Evolutionary conservation across 1,140 invertebrate species (phyloP).

Genomic region (Solenopsis invicta): DNA sequence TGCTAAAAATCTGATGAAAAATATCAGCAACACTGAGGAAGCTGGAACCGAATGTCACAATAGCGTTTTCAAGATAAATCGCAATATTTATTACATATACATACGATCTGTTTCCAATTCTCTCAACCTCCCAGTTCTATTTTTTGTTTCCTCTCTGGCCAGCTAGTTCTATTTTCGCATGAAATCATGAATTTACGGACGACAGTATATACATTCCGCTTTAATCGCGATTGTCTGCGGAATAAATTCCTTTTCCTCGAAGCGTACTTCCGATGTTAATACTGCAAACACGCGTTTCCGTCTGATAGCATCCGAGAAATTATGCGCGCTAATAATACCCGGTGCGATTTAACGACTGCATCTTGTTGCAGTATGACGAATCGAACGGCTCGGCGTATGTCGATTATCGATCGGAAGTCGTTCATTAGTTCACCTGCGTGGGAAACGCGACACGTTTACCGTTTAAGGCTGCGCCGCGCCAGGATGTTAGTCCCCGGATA

Average conservation of each 20-base stretch:
- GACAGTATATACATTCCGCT: neutral
- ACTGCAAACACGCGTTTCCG: neutral
- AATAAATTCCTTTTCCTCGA: neutral
- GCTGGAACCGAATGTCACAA: too few species aligned
- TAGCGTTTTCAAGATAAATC: too few species aligned
- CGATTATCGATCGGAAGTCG: conserved; percentile 27
- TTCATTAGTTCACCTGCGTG: neutral
- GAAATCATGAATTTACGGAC: neutral
- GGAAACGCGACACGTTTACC: conserved; percentile 9
- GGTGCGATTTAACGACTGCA: neutral
- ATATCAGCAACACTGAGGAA: too few species aligned
- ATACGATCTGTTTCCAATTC: neutral
- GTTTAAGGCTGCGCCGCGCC: neutral
- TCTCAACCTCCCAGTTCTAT: neutral
- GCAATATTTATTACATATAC: neutral
- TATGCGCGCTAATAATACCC: neutral
- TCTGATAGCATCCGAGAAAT: neutral
- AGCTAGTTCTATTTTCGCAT: neutral
- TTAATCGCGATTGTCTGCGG: neutral
- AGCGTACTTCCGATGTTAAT: neutral
- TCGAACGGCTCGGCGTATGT: neutral
- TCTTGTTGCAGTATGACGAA: neutral
- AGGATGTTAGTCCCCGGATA: neutral
- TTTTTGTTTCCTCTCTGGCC: neutral
- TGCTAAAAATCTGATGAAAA: too few species aligned